These are phyloP conservation scores for Hippocampus mohnikei DNA, from an alignment of 2,113 vertebrate species.

Conservation along the genomic window DNA sequence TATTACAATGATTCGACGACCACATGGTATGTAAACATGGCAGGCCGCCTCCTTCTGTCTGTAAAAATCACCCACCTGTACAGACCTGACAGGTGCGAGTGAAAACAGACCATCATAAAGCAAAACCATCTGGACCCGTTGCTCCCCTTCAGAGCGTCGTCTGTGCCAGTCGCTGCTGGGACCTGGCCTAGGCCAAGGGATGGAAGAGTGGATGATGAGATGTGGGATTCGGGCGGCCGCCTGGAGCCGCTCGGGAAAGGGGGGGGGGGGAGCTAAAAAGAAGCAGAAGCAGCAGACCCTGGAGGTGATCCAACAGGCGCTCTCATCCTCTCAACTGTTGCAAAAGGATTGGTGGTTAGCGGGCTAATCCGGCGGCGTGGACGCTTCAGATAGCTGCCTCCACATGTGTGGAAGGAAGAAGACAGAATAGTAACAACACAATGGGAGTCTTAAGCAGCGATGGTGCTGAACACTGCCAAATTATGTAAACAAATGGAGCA, in stretches of 20 bases:
- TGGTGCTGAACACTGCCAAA: conserved; percentile 45
- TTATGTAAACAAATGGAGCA: conserved; percentile 56
- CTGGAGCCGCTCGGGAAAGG: conserved; percentile 44
- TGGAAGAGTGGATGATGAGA: conserved; percentile 43
- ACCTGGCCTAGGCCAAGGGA: conserved; percentile 33
- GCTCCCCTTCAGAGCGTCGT: conserved; percentile 9
- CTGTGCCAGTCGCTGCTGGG: conserved; percentile 46
- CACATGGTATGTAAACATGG: conserved; percentile 26
- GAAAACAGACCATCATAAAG: conserved; percentile 24
- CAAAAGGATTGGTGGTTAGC: conserved; percentile 71
- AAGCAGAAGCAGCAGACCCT: conserved; percentile 48
- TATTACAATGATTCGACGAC: conserved; percentile 21
- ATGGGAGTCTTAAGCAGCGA: conserved; percentile 46
- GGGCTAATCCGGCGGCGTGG: conserved; percentile 68
- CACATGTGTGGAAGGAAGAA: conserved; percentile 50
- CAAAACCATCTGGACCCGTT: conserved; percentile 38
- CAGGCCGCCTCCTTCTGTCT: conserved; percentile 2
- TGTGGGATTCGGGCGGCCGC: conserved; percentile 34
- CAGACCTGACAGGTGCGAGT: conserved; percentile 24
- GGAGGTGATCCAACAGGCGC: conserved; percentile 63
- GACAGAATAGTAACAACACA: conserved; percentile 49
- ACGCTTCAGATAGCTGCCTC: conserved; percentile 68
- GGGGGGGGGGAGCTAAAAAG: conserved; percentile 37
- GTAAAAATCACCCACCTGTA: conserved; percentile 35
- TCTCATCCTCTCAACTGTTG: conserved; percentile 73